phyloP scores from a whole-genome alignment of 2,797 vertebrate genomes.

The Protonibea diacanthus region DNA sequence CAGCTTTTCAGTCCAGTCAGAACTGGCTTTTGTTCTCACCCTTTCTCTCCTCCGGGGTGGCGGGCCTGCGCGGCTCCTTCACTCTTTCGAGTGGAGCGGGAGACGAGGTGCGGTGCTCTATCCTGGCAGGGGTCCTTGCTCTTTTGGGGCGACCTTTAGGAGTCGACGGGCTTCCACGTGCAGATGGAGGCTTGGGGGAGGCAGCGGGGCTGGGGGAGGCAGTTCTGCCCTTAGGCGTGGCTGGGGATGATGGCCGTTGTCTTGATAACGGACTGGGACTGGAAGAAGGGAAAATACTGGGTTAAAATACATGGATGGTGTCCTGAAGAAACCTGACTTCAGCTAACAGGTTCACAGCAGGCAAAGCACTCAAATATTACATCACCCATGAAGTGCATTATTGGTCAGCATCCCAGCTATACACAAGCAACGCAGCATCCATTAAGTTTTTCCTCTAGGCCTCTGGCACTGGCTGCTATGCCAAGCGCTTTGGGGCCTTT shows the following conservation, averaged over 20 bases:
- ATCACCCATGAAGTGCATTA: slow-evolving; percentile 53
- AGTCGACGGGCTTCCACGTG: slow-evolving; percentile 85
- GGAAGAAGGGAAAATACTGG: slow-evolving; percentile 1
- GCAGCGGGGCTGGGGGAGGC: slow-evolving; percentile 83
- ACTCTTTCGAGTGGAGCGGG: slow-evolving; percentile 73
- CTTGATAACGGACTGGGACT: slow-evolving; percentile 89
- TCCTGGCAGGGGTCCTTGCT: slow-evolving; percentile 80
- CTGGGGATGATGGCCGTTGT: slow-evolving; percentile 89
- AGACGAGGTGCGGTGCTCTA: slow-evolving; percentile 80
- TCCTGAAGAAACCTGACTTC: slow-evolving; percentile 36
- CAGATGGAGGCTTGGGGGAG: slow-evolving; percentile 80
- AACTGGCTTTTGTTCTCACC: slow-evolving; percentile 62
- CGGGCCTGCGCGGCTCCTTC: slow-evolving; percentile 62
- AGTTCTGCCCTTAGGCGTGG: slow-evolving; percentile 84
- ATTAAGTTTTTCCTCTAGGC: slow-evolving; percentile 48
- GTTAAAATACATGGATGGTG: neutral
- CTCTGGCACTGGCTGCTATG: slow-evolving; percentile 34
- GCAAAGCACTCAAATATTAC: slow-evolving; percentile 51
- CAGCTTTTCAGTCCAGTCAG: neutral
- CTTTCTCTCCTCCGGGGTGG: slow-evolving; percentile 80
- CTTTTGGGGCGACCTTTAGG: slow-evolving; percentile 87
- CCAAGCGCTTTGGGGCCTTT: slow-evolving; percentile 40
- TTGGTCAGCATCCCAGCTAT: slow-evolving; percentile 32
- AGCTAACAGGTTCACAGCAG: slow-evolving; percentile 20
- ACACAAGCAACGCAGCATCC: slow-evolving; percentile 40